These are phyloP conservation scores for Augiades crinisus DNA, from an alignment of 2,888 invertebrate species.

Conservation along the genomic window DNA sequence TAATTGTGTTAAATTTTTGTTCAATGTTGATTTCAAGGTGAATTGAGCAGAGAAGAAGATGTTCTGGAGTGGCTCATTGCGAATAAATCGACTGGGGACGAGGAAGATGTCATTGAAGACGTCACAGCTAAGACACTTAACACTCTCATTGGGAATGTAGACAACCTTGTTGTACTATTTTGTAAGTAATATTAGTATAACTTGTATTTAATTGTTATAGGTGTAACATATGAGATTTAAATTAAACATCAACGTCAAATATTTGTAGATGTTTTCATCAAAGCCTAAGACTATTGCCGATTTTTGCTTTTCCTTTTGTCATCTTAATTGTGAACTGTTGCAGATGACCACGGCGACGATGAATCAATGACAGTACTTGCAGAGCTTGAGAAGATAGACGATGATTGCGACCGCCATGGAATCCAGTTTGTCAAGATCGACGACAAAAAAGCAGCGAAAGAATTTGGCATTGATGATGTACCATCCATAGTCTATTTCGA, in stretches of 20 bases:
- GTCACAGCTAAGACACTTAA: conserved; percentile 94
- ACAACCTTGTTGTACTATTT: conserved; percentile 95
- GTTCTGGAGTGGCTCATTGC: conserved; percentile 96
- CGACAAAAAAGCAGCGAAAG: conserved; percentile 90
- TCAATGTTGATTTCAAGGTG: conserved; percentile 75
- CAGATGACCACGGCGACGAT: conserved; percentile 94
- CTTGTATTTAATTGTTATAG: too few species aligned
- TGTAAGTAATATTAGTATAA: too few species aligned
- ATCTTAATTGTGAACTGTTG: conserved; percentile 28
- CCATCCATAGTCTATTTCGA: conserved; percentile 96
- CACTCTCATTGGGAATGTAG: conserved; percentile 93
- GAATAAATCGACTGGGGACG: conserved; percentile 96
- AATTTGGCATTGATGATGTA: conserved; percentile 91
- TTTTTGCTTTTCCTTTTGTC: neutral
- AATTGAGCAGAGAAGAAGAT: conserved; percentile 94
- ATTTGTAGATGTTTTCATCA: too few species aligned
- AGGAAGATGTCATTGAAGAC: conserved; percentile 96
- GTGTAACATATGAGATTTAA: too few species aligned
- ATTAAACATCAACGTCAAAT: too few species aligned
- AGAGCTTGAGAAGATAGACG: conserved; percentile 95
- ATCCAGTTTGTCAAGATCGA: conserved; percentile 97
- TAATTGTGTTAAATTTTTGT: neutral
- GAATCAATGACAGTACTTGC: conserved; percentile 92
- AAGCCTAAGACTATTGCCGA: neutral
- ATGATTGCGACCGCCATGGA: conserved; percentile 95